A percentile compares a stretch with the other conserved stretches of the same genome.
Evolutionary conservation across 2,113 vertebrate species (phyloP).

Genomic region (Pelecanus crispus): DNA sequence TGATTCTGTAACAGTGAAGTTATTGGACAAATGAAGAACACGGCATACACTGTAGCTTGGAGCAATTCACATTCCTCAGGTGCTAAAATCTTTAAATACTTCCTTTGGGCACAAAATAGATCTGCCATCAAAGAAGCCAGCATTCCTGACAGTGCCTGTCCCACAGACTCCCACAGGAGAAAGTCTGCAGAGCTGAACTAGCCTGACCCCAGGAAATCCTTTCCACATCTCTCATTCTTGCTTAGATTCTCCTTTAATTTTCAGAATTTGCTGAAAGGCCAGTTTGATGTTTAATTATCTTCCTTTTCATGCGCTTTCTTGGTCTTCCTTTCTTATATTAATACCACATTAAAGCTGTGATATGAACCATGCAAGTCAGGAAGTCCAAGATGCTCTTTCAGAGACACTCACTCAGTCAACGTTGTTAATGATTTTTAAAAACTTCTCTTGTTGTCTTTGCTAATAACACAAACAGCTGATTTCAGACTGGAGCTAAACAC

Average conservation of each 20-base stretch:
- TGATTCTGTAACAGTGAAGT: constrained; percentile 33
- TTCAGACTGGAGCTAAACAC: background rate
- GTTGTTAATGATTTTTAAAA: background rate
- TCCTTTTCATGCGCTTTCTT: background rate
- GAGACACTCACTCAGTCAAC: background rate
- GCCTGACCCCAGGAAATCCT: constrained; percentile 53
- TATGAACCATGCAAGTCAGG: background rate
- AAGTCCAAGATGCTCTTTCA: background rate
- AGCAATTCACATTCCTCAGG: constrained; percentile 48
- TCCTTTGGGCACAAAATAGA: constrained; percentile 47
- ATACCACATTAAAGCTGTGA: constrained; percentile 23
- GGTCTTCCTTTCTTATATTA: background rate
- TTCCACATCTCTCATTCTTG: background rate
- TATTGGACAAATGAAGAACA: constrained; percentile 36
- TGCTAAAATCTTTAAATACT: constrained; percentile 52
- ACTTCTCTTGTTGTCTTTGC: background rate
- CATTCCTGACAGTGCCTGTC: constrained; percentile 31
- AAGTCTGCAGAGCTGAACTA: constrained; percentile 38
- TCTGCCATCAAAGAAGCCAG: constrained; percentile 7
- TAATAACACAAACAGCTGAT: background rate
- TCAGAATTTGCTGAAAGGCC: background rate
- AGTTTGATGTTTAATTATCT: background rate
- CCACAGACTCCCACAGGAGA: constrained; percentile 14
- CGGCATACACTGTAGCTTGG: background rate
- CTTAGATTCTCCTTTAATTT: background rate